These are phyloP conservation scores for Drosophila heteroneura DNA, from an alignment of 2,888 invertebrate genomes.

Conservation along the genomic window DNA sequence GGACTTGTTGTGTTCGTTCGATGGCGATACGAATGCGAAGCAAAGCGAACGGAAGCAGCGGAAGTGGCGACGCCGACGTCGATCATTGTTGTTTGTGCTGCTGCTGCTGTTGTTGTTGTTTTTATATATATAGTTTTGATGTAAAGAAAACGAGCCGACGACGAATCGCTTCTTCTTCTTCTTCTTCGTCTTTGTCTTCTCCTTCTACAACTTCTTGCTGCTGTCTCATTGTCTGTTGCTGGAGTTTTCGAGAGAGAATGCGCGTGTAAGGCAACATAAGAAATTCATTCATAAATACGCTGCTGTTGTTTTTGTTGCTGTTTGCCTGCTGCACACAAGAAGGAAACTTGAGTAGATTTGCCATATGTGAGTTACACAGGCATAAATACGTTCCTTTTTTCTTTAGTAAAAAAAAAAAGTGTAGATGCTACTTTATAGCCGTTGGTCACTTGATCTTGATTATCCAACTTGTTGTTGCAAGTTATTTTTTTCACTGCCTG, in stretches of 20 bases:
- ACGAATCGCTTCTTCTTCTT: slow-evolving; percentile 34
- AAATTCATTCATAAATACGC: slow-evolving; percentile 83
- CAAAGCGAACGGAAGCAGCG: slow-evolving; percentile 79
- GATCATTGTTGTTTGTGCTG: slow-evolving; percentile 64
- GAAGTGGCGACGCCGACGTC: slow-evolving; percentile 70
- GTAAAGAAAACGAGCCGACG: slow-evolving; percentile 62
- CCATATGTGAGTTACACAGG: slow-evolving; percentile 57
- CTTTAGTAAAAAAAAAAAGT: slow-evolving; percentile 1
- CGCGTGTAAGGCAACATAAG: slow-evolving; percentile 83
- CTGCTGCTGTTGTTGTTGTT: slow-evolving; percentile 39
- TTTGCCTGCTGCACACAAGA: slow-evolving; percentile 32
- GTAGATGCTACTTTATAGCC: slow-evolving; percentile 18
- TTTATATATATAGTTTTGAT: slow-evolving; percentile 58
- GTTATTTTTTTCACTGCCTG: slow-evolving; percentile 1
- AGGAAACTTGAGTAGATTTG: slow-evolving; percentile 70
- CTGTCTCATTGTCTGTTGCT: slow-evolving; percentile 59
- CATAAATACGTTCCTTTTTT: slow-evolving; percentile 7
- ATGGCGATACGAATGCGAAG: slow-evolving; percentile 56
- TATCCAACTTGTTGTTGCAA: slow-evolving; percentile 19
- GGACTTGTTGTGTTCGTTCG: slow-evolving; percentile 42
- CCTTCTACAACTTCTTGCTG: slow-evolving; percentile 40
- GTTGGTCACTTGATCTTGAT: slow-evolving; percentile 49
- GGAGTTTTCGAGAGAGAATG: slow-evolving; percentile 65
- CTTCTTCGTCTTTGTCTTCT: slow-evolving; percentile 24
- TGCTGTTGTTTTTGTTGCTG: slow-evolving; percentile 33